Base-by-base conservation (phyloP, 2,888 invertebrate species). In the Girardia tigrina region DNA sequence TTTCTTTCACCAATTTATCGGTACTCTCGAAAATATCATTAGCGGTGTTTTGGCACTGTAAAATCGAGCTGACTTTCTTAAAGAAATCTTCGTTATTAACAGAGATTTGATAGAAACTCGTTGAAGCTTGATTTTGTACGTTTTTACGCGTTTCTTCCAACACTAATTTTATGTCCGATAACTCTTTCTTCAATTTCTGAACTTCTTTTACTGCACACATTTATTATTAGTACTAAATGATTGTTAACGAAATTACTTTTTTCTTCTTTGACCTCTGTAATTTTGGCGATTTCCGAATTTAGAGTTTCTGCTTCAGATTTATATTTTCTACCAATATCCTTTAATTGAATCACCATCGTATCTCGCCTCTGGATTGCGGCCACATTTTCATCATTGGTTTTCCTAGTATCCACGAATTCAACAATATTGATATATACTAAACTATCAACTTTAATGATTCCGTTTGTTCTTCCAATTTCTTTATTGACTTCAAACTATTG, bases 311-410 rank as follows among this genome's bases (percentile, higher is more conserved):
- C 77, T 56, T 76, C 76, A 26, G 28, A 29, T 36, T 76, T 76
- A 77, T 77, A 77, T 42, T 77, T 77, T n/a, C 77, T 70, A 28
- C 77, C 77, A 23, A 77, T 70, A 26, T 77, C 77, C 20, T 69
- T 36, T n/a, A 77, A 75, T 56, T 76, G 76, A 1, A 28, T 56
- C 28, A 76, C 75, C 4, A 75, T 6, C 20, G 29, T 26, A 12
- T 29, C 29, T 1, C 42, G 73, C 27, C 42, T 72, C 4, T 72
- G 73, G 20, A 16, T 72, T 6, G 2, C 56, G 6, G 56, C n/a
- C 23, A 12, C 6, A 56, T 4, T 56, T 56, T 56, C n/a, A 56
- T 56, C 56, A 56, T 56, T 56, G 2, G 23, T 56, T 56, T 56
- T n/a, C 56, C 56, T 56, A 56, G 4, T 12, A 56, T 20, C 23